Conservation (phyloP, 2,888 invertebrate species). For the Parelbella ahira region DNA sequence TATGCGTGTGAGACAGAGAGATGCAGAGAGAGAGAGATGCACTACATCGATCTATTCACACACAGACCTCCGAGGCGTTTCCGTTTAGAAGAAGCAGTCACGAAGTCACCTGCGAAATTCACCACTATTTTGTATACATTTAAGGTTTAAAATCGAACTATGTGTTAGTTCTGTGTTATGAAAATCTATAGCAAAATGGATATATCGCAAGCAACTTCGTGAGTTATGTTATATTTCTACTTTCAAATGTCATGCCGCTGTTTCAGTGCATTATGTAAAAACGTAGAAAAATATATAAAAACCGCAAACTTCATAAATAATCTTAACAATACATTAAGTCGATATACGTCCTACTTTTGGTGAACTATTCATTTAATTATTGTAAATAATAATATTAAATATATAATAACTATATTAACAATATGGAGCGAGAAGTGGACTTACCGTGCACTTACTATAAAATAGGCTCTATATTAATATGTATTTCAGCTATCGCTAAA, state of each 20-base stretch:
- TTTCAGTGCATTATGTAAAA: too few relatives aligned
- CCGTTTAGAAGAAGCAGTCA: slow-evolving; percentile 69
- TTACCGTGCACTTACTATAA: too few relatives aligned
- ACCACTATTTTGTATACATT: slow-evolving; percentile 48
- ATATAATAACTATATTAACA: too few relatives aligned
- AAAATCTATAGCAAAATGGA: slow-evolving; percentile 29
- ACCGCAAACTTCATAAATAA: too few relatives aligned
- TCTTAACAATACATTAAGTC: too few relatives aligned
- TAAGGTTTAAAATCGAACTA: slow-evolving; percentile 42
- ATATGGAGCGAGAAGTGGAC: too few relatives aligned
- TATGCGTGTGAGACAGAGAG: slow-evolving; percentile 71
- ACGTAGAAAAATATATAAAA: too few relatives aligned
- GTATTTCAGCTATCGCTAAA: too few relatives aligned
- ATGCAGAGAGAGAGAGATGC: slow-evolving; percentile 67
- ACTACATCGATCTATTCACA: slow-evolving; percentile 77
- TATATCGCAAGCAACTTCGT: slow-evolving; percentile 72
- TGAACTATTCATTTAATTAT: too few relatives aligned
- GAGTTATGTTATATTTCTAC: slow-evolving; percentile 54
- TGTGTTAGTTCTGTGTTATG: slow-evolving; percentile 45
- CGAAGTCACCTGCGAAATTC: slow-evolving; percentile 79
- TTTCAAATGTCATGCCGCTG: slow-evolving; percentile 42
- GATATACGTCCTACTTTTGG: too few relatives aligned
- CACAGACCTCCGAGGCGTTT: slow-evolving; percentile 70
- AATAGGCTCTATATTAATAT: too few relatives aligned
- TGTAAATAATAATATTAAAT: too few relatives aligned